A percentile compares a stretch with the other conserved stretches of the same genome.
Conservation (phyloP, 2,888 invertebrate genomes). For the Sminthurides aquaticus region DNA sequence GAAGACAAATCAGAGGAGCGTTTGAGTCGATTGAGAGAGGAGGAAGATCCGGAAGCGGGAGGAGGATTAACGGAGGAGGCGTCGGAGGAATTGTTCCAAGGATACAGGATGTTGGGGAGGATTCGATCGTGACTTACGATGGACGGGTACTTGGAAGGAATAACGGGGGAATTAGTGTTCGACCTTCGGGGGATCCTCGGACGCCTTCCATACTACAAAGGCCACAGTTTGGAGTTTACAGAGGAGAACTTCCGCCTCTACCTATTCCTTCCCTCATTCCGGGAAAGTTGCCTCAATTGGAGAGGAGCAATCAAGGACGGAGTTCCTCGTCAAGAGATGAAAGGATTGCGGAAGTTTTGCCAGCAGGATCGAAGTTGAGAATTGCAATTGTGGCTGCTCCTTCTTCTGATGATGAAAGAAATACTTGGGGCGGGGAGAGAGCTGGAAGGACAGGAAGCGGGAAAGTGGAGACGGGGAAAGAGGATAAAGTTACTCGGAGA, state of each 20-base stretch:
- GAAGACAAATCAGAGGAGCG: too few relatives aligned
- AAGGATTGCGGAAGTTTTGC: background rate
- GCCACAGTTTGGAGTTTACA: slow-evolving; percentile 31
- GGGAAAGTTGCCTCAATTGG: slow-evolving; percentile 31
- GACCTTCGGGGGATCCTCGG: slow-evolving; percentile 23
- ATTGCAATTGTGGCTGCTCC: background rate
- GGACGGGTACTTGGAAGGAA: too few relatives aligned
- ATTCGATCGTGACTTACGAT: too few relatives aligned
- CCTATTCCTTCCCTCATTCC: slow-evolving; percentile 29
- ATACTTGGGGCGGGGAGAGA: background rate
- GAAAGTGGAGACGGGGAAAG: background rate
- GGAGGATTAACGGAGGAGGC: too few relatives aligned
- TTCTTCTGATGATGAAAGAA: background rate
- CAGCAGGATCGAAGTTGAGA: background rate
- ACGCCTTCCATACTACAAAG: slow-evolving; percentile 31
- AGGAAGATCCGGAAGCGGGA: too few relatives aligned
- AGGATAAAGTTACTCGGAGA: background rate
- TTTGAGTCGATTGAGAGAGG: too few relatives aligned
- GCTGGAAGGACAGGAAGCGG: background rate
- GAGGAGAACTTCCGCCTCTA: slow-evolving; percentile 32
- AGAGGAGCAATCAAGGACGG: background rate
- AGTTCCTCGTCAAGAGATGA: background rate
- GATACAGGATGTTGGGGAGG: too few relatives aligned
- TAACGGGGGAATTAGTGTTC: slow-evolving; percentile 23
- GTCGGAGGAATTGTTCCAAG: too few relatives aligned